phyloP scores from a whole-genome alignment of 2,888 invertebrate species.

The Stenotaenia linearis region DNA sequence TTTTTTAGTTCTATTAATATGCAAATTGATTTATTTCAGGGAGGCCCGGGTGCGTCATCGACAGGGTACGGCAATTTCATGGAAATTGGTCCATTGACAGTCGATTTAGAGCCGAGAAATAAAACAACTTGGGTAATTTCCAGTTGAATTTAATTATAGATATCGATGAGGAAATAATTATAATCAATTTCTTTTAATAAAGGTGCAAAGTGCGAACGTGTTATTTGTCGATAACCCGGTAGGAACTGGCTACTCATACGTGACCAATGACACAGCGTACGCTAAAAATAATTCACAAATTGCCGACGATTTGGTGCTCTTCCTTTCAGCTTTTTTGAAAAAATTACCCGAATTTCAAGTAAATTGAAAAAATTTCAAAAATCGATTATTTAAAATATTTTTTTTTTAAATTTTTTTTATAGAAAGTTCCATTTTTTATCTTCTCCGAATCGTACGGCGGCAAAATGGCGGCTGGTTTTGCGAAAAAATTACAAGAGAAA shows the following conservation, averaged over 20 bases:
- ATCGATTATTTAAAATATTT: not conserved
- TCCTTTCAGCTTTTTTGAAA: slow-evolving; percentile 64
- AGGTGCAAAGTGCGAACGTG: slow-evolving; percentile 72
- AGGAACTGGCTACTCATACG: slow-evolving; percentile 80
- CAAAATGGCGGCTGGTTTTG: slow-evolving; percentile 85
- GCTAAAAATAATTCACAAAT: slow-evolving; percentile 59
- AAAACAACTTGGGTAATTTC: slow-evolving; percentile 67
- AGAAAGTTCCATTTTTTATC: slow-evolving; percentile 69
- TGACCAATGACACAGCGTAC: slow-evolving; percentile 53
- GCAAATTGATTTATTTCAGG: slow-evolving; percentile 53
- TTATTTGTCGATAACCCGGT: slow-evolving; percentile 87
- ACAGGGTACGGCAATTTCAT: slow-evolving; percentile 82
- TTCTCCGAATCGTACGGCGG: slow-evolving; percentile 89
- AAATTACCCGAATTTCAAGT: slow-evolving; percentile 61
- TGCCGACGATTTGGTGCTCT: slow-evolving; percentile 67
- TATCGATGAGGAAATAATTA: too few species aligned
- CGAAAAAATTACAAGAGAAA: slow-evolving; percentile 41
- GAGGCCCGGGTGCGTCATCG: slow-evolving; percentile 76
- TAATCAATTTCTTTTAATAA: too few species aligned
- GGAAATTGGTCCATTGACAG: slow-evolving; percentile 70
- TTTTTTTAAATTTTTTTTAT: slow-evolving; percentile 38
- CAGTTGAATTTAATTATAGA: too few species aligned
- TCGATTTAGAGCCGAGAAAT: slow-evolving; percentile 61
- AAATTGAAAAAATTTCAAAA: not conserved
- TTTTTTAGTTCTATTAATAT: not conserved